Percentiles rank a stretch among this genome's conserved stretches.
phyloP scores from a whole-genome alignment of 2,888 invertebrate genomes.

The Apamea crenata region DNA sequence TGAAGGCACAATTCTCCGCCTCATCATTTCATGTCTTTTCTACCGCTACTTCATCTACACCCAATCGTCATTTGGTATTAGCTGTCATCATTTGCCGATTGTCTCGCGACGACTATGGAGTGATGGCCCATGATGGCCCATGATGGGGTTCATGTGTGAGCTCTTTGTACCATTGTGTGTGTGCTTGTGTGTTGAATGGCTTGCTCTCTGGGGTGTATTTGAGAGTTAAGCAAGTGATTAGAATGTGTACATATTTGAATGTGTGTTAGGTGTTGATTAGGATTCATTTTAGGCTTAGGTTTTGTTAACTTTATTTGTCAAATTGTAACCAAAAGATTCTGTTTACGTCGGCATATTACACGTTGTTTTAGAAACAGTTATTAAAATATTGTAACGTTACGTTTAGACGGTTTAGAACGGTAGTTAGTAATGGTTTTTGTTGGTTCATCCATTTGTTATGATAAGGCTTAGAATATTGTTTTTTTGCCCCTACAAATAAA shows the following conservation, averaged over 20 bases:
- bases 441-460: no score
- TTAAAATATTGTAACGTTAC: neutral
- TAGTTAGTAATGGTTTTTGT: neutral
- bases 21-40: slow-evolving; percentile 5
- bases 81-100: slow-evolving; percentile 84
- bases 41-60: slow-evolving; percentile 63
- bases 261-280: neutral
- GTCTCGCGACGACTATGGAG: slow-evolving; percentile 66
- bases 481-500: no score
- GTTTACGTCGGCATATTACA: neutral
- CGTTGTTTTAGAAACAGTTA: neutral
- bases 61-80: slow-evolving; percentile 81
- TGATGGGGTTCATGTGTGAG: slow-evolving; percentile 37
- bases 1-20: slow-evolving; percentile 1
- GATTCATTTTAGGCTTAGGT: neutral
- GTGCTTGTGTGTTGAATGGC: slow-evolving; percentile 23
- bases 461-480: no score
- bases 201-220: slow-evolving; percentile 40
- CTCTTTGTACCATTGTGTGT: slow-evolving; percentile 45
- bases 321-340: neutral
- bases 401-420: neutral
- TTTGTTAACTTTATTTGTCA: neutral
- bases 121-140: slow-evolving; percentile 38
- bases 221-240: slow-evolving; percentile 1
- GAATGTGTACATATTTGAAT: slow-evolving; percentile 13